These are phyloP conservation scores for Antedon bifida DNA, from an alignment of 35 echinoderm and acorn worm species.

Conservation along the genomic window DNA sequence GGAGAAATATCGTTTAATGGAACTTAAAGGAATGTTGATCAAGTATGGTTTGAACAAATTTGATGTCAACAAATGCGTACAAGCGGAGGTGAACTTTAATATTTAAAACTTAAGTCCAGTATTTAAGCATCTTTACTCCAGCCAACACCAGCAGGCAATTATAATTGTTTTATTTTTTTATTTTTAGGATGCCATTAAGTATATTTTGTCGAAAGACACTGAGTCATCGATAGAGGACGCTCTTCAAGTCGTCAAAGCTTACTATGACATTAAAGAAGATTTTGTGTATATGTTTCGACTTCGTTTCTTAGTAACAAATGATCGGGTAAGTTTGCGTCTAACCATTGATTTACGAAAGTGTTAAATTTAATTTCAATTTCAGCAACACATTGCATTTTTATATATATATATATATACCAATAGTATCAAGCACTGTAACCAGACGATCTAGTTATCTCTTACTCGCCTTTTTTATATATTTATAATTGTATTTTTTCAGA, in stretches of 20 bases:
- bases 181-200: slow-evolving; percentile 25
- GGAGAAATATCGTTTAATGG: slow-evolving; percentile 29
- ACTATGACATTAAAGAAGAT: slow-evolving; percentile 10
- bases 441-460: too few species aligned
- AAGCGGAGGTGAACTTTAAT: neutral
- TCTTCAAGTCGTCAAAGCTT: slow-evolving; percentile 24
- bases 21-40: slow-evolving; percentile 39
- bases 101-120: too few species aligned
- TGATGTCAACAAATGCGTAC: neutral
- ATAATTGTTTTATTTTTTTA: neutral
- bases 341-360: too few species aligned
- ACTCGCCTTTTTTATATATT: too few species aligned
- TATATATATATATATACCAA: too few species aligned
- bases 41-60: slow-evolving; percentile 31
- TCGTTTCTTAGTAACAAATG: neutral
- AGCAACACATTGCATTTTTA: too few species aligned
- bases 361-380: too few species aligned
- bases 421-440: too few species aligned
- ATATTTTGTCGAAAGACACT: slow-evolving; percentile 27
- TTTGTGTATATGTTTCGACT: slow-evolving; percentile 11
- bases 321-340: neutral
- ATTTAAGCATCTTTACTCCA: too few species aligned
- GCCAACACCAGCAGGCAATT: too few species aligned
- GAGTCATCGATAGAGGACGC: slow-evolving; percentile 28
- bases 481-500: neutral